phyloP scores from a whole-genome alignment of 30 jellyfish, hydroid and myxozoan species.

The Chrysaora quinquecirrha region DNA sequence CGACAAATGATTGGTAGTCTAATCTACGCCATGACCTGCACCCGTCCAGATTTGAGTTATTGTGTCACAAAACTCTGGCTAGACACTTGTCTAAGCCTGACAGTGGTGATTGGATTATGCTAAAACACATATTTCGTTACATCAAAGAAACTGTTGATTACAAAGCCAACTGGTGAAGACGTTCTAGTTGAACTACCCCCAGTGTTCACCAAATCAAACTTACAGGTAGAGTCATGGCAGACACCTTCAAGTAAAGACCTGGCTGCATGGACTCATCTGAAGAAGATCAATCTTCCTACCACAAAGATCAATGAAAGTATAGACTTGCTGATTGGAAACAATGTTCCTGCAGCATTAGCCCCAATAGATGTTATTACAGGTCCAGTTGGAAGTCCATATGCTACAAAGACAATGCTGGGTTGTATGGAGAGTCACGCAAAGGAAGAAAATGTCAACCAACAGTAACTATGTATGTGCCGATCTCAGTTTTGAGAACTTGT shows the following conservation, averaged over 20 bases:
- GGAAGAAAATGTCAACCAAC: slow-evolving; percentile 20
- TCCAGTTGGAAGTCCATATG: slow-evolving; percentile 3
- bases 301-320: neutral
- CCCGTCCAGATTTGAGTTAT: no score
- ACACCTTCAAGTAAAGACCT: slow-evolving; percentile 31
- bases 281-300: neutral
- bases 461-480: slow-evolving; percentile 22
- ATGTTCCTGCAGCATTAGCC: slow-evolving; percentile 56
- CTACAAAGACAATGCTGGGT: slow-evolving; percentile 56
- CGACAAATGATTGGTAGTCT: no score
- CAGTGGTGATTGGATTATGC: no score
- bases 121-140: no score
- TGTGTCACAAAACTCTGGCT: no score
- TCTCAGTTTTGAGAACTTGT: slow-evolving; percentile 30
- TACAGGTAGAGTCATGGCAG: slow-evolving; percentile 42
- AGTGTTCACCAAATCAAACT: slow-evolving; percentile 17
- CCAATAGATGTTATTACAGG: slow-evolving; percentile 4
- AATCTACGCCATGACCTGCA: no score
- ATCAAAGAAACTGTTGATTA: no score
- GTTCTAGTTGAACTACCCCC: slow-evolving; percentile 41
- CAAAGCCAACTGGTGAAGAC: no score
- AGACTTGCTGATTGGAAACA: slow-evolving; percentile 14
- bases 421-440: slow-evolving; percentile 32
- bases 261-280: neutral
- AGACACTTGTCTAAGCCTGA: no score